Evolutionary conservation across 2,888 invertebrate species (phyloP), one percentile per base, ranked within the genome.

Genomic region (Amiota mariae): DNA sequence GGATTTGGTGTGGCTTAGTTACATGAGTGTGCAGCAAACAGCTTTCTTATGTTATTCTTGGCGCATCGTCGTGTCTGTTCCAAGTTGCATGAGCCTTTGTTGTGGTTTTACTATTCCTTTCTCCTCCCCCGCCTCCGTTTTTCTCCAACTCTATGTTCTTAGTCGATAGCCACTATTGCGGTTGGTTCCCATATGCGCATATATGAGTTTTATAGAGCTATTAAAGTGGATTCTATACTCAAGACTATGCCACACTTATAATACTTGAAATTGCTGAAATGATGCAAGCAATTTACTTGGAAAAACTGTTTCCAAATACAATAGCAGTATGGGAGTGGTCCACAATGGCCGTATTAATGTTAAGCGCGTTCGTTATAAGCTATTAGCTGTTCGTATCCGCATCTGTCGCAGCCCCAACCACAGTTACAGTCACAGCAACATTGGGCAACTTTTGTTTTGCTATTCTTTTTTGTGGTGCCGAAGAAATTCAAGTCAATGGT

Each of bases 1-100:
- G 70, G 48, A n/a, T 70, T 51, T 51, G 63, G 56, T 46, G 67
- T 49, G 61, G 73, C 57, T 75, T 79, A 75, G 63, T 12, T 2
- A 86, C 82, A 83, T 83, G 86, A 83, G 84, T 85, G 83, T 86
- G 86, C 86, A 85, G 85, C 86, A 85, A 84, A 84, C 85, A 84
- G 86, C 84, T 86, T 83, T 85, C 82, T 84, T 86, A 85, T 80
- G 82, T 82, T 85, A 82, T 80, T 85, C 80, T 83, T 72, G 70
- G 36, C 36, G 36, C 36, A 36, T 36, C 36, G 36, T 36, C 36
- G 36, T 36, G 36, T 36, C 36, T 36, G 36, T 36, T 36, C 36
- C 36, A 36, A 36, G 36, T 36, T 36, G 36, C 36, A 2, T 36
- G 36, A 36, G 36, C 36, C 36, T 36, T 70, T 74, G 72, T 72